Evolutionary conservation across 2,797 vertebrate genomes (phyloP), one percentile per base, ranked within the genome.

Genomic region (Tinamus major): DNA sequence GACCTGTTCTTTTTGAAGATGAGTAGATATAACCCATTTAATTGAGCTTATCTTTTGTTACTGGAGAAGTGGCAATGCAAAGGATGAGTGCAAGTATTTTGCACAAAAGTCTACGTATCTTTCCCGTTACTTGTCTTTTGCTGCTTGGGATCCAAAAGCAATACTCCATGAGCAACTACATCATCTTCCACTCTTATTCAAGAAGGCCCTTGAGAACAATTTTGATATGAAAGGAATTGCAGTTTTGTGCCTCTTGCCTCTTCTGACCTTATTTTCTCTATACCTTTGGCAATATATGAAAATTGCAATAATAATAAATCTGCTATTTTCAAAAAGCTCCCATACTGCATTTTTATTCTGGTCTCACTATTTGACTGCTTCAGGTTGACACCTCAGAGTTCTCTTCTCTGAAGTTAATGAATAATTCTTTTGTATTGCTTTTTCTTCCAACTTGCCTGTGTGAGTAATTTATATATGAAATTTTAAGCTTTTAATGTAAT

Each of bases 171-270:
- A 87, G 26, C 18, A 59, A 49, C n/a, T 55, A 89, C 51, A 68
- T 46, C 39, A 71, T 74, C 77, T 94, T 85, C 44, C 35, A 67
- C 26, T 70, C 64, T 77, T 77, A 13, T 61, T 90, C 68, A 88
- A 91, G 87, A 90, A 92, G 89, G 55, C 41, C 72, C 87, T 93
- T 84, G 75, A 82, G 85, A 94, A n/a, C 55, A 11, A 75, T 87
- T 94, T 88, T 71, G 26, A 75, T 67, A 48, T 46, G 85, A 90
- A 88, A 93, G 49, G 63, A 94, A 84, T 72, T 89, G 51, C 16
- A 79, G 24, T 31, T 93, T 93, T 95, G 42, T 86, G 83, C 48
- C 35, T 92, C 61, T 86, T 91, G 35, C 67, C 81, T 91, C 72
- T 42, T 65, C 80, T 75, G 69, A 79, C 77, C n/a, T 94, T 39